These are phyloP conservation scores for Ahaetulla prasina DNA, from an alignment of 2,113 vertebrate genomes.

Conservation along the genomic window DNA sequence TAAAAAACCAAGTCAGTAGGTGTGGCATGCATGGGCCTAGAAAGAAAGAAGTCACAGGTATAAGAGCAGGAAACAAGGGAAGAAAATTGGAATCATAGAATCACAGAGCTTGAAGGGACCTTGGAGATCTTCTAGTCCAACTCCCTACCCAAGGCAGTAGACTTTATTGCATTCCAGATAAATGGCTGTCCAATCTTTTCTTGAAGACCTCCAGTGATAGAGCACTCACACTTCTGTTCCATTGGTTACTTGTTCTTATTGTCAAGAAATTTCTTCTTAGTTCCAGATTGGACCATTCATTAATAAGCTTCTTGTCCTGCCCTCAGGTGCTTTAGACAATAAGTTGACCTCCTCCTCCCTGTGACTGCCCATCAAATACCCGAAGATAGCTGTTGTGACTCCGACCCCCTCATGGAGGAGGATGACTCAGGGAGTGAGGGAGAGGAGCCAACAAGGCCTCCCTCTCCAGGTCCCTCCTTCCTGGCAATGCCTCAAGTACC, in stretches of 20 bases:
- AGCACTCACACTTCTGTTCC: background rate
- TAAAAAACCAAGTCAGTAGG: background rate
- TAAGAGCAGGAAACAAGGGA: background rate
- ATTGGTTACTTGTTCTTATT: background rate
- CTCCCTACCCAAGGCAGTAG: background rate
- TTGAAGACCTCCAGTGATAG: too few relatives aligned
- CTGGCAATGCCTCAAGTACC: too few relatives aligned
- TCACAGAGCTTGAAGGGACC: background rate
- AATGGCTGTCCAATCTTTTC: background rate
- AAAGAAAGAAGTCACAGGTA: background rate
- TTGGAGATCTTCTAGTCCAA: background rate
- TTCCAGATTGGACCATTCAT: background rate
- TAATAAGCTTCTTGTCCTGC: background rate
- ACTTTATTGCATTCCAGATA: background rate
- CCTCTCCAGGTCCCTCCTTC: too few relatives aligned
- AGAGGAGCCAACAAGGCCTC: too few relatives aligned
- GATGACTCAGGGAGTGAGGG: too few relatives aligned
- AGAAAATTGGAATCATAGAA: background rate
- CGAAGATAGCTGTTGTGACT: too few relatives aligned
- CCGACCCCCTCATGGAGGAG: too few relatives aligned
- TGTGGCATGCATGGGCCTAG: background rate
- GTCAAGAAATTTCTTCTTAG: background rate
- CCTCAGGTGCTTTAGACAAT: background rate
- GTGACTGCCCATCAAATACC: background rate
- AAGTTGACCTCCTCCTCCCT: background rate